Percentiles rank a stretch among this genome's conserved stretches.
Evolutionary conservation across 2,797 vertebrate species (phyloP).

Genomic region (Sphaeramia orbicularis): DNA sequence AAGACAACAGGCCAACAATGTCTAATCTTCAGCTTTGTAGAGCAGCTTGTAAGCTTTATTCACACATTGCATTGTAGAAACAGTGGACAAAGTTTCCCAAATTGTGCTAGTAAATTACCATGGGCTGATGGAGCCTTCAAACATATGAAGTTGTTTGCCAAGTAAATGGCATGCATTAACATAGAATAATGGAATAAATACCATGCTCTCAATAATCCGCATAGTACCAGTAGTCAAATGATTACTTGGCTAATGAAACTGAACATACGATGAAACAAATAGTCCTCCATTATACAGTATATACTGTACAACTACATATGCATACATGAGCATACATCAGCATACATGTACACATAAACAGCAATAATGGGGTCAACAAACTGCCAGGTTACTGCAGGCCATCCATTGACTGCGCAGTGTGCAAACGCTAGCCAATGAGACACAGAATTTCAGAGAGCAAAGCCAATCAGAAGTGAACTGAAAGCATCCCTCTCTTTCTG

Average conservation of each 20-base stretch:
- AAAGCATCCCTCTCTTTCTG: slow-evolving; percentile 26
- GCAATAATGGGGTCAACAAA: slow-evolving; percentile 75
- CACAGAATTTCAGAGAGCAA: slow-evolving; percentile 28
- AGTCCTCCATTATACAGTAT: not conserved
- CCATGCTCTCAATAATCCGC: not conserved
- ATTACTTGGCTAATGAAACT: not conserved
- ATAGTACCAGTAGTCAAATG: not conserved
- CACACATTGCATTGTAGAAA: not conserved
- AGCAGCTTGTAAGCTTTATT: not conserved
- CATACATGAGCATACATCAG: slow-evolving; percentile 15
- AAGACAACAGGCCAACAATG: not conserved
- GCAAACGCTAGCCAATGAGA: slow-evolving; percentile 65
- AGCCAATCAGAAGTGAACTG: slow-evolving; percentile 67
- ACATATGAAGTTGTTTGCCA: not conserved
- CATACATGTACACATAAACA: slow-evolving; percentile 19
- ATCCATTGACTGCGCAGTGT: slow-evolving; percentile 57
- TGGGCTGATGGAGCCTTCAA: not conserved
- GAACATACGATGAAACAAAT: not conserved
- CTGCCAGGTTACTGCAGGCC: slow-evolving; percentile 76
- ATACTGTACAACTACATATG: not conserved
- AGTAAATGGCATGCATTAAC: not conserved
- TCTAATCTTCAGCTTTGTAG: slow-evolving; percentile 12
- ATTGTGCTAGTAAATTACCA: not conserved
- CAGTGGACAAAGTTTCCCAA: not conserved
- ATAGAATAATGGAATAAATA: not conserved